phyloP scores from a whole-genome alignment of 2,888 invertebrate species.

The Cotesia congregata region DNA sequence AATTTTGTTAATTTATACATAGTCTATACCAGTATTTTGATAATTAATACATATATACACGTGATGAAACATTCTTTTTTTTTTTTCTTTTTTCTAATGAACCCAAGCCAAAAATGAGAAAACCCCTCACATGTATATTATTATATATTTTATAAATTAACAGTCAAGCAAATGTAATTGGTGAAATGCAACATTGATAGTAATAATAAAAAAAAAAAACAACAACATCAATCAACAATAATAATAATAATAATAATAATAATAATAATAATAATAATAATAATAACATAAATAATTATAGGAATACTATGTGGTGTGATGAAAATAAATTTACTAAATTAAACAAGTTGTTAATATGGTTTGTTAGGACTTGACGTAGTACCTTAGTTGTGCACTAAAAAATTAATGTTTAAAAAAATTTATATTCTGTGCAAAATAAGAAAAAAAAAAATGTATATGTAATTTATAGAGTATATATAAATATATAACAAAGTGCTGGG shows the following conservation, averaged over 20 bases:
- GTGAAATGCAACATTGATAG: not conserved
- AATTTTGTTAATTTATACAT: too few relatives aligned
- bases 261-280: not conserved
- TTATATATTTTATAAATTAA: slow-evolving; percentile 39
- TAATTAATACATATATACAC: too few relatives aligned
- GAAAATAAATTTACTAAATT: too few relatives aligned
- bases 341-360: too few relatives aligned
- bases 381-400: not conserved
- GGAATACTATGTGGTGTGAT: too few relatives aligned
- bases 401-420: slow-evolving; percentile 30
- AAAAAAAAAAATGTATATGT: slow-evolving; percentile 10
- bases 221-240: not conserved
- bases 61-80: too few relatives aligned
- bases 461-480: slow-evolving; percentile 37
- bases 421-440: slow-evolving; percentile 39
- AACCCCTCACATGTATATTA: slow-evolving; percentile 40
- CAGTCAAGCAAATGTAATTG: slow-evolving; percentile 29
- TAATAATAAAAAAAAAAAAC: not conserved
- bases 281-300: not conserved
- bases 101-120: slow-evolving; percentile 24
- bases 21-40: too few relatives aligned
- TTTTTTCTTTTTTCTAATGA: not conserved
- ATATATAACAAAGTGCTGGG: slow-evolving; percentile 58
- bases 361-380: too few relatives aligned
- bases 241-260: not conserved